These are phyloP conservation scores for Aix galericulata DNA, from an alignment of 2,113 vertebrate species.

Conservation along the genomic window DNA sequence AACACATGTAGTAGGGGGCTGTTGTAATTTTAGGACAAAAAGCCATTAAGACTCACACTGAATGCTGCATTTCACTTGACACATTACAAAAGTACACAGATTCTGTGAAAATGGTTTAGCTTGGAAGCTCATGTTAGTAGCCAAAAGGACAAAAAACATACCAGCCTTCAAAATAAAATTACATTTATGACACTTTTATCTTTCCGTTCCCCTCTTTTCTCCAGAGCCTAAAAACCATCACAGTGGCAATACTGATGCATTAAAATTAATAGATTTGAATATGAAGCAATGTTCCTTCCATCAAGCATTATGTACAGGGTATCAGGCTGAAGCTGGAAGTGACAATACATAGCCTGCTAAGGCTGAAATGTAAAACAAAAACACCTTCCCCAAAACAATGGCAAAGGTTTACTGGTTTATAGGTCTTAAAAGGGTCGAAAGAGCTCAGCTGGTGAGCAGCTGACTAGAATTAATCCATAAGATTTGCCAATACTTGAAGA, in stretches of 20 bases:
- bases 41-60: neutral
- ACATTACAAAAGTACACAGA: neutral
- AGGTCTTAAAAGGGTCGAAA: neutral
- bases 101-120: neutral
- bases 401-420: neutral
- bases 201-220: neutral
- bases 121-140: neutral
- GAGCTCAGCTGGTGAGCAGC: neutral
- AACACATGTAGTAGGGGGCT: neutral
- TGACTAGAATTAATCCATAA: neutral
- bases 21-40: neutral
- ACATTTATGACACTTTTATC: neutral
- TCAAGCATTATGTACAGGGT: neutral
- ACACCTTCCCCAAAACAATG: neutral
- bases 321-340: neutral
- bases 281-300: neutral
- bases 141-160: neutral
- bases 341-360: neutral
- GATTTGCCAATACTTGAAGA: neutral
- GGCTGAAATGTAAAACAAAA: neutral
- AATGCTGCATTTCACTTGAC: neutral
- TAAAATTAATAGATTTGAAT: neutral
- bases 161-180: neutral
- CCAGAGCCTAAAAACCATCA: neutral
- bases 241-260: neutral